Evolutionary conservation across 2,113 vertebrate species (phyloP), one percentile per base, ranked within the genome.

Genomic region (Zapornia atra): DNA sequence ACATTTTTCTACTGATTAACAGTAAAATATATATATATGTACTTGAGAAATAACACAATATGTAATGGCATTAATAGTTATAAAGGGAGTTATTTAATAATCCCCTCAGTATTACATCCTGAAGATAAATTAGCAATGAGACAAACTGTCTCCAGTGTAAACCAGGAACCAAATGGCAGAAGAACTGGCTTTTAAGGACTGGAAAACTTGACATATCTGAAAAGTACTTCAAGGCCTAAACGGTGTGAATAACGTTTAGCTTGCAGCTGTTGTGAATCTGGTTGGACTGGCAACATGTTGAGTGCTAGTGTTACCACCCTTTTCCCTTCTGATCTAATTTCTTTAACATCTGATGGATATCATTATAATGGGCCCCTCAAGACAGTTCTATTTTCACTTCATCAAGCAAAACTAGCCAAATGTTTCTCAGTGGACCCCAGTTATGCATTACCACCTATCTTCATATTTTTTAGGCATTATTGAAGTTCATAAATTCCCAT

Each of bases 141-240:
- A 93, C 82, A 94, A 63, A 65, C 15, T 42, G 63, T 76, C 82
- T 88, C 87, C 63, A 80, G 84, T 66, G 92, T 66, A 90, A 96
- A 88, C 56, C 46, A 86, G 63, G 63, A 83, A 94, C 18, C 46
- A 93, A 90, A 96, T 66, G 33, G 72, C 85, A 94, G 75, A 92
- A 88, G 42, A 93, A 77, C 12, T 86, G 80, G 56, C 20, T 88
- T 90, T 81, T 34, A 33, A 90, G 85, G 65, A 79, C 60, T 96
- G 96, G 96, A 96, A 97, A 95, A 96, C 16, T n/a, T 95, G 88
- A 93, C 85, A 40, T 48, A 78, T 90, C n/a, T 92, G 82, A 94
- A 86, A 66, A 95, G 75, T 4, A 14, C 33, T 90, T 88, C 66
- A 53, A 71, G 82, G 64, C 46, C 75, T 73, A 24, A 86, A 31